Conservation (phyloP, 2,113 vertebrate species). For the Labrus mixtus region DNA sequence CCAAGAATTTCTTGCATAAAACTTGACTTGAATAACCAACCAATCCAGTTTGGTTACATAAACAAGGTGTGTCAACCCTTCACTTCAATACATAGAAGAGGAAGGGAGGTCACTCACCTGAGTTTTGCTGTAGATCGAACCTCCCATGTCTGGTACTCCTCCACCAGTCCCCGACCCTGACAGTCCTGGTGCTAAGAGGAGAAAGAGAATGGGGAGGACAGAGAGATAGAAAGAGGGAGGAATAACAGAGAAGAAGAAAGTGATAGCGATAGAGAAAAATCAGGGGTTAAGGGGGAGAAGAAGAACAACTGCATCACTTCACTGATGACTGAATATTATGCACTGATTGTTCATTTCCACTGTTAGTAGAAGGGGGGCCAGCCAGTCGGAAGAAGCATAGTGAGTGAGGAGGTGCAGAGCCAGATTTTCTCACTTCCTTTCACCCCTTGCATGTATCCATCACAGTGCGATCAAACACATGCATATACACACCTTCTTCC, state of each 20-base stretch:
- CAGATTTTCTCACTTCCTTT: slow-evolving; percentile 38
- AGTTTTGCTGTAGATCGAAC: slow-evolving; percentile 94
- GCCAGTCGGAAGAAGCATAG: slow-evolving; percentile 75
- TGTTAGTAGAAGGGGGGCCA: slow-evolving; percentile 73
- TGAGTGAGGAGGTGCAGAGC: slow-evolving; percentile 54
- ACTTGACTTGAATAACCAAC: no score
- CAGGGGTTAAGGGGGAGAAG: slow-evolving; percentile 23
- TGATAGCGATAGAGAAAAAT: slow-evolving; percentile 35
- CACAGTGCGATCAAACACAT: slow-evolving; percentile 60
- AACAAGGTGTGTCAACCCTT: no score
- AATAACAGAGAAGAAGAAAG: background rate
- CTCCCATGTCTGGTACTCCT: slow-evolving; percentile 93
- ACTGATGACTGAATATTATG: slow-evolving; percentile 15
- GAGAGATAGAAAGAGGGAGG: background rate
- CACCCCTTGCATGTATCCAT: slow-evolving; percentile 29
- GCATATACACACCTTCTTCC: slow-evolving; percentile 67
- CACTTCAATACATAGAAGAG: background rate
- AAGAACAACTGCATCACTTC: slow-evolving; percentile 21
- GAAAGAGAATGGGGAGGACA: background rate
- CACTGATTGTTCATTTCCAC: slow-evolving; percentile 40
- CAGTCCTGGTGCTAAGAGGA: slow-evolving; percentile 84
- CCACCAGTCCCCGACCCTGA: slow-evolving; percentile 90
- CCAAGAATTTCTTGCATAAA: no score
- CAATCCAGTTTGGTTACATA: no score
- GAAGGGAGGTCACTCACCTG: slow-evolving; percentile 87